Evolutionary conservation across 2,888 invertebrate genomes (phyloP).

Genomic region (Lumbricus terrestris): DNA sequence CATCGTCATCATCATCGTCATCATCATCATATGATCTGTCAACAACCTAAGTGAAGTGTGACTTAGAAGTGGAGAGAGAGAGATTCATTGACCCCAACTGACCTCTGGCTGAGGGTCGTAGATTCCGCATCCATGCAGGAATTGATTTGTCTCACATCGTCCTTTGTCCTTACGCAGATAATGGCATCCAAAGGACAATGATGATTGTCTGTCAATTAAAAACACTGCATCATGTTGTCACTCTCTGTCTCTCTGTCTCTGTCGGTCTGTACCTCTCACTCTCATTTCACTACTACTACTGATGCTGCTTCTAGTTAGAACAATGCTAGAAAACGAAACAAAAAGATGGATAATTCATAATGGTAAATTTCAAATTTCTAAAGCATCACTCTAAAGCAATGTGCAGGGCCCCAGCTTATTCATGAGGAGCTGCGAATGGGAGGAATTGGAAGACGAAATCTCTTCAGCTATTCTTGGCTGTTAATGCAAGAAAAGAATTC

Average conservation of each 20-base stretch:
- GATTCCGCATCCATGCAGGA: slow-evolving; percentile 30
- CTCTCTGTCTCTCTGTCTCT: too few species aligned
- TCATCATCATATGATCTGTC: too few species aligned
- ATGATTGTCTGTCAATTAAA: not conserved
- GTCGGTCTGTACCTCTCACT: too few species aligned
- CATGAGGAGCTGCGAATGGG: too few species aligned
- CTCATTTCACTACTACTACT: too few species aligned
- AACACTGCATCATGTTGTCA: too few species aligned
- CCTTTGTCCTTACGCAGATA: slow-evolving; percentile 45
- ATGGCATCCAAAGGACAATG: slow-evolving; percentile 43
- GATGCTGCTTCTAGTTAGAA: too few species aligned
- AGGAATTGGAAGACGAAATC: too few species aligned
- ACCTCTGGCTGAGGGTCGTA: slow-evolving; percentile 20
- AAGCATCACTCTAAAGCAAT: not conserved
- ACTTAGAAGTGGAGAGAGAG: not conserved
- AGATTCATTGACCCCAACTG: not conserved
- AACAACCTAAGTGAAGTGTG: too few species aligned
- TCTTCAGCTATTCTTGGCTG: not conserved
- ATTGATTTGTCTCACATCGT: slow-evolving; percentile 38
- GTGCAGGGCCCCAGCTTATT: too few species aligned
- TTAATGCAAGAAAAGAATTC: not conserved
- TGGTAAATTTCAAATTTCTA: not conserved
- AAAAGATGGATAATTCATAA: not conserved
- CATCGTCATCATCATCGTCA: too few species aligned
- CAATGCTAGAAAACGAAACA: too few species aligned